Evolutionary conservation across 2,888 invertebrate genomes (phyloP).

Genomic region (Hyppa rectilinea): DNA sequence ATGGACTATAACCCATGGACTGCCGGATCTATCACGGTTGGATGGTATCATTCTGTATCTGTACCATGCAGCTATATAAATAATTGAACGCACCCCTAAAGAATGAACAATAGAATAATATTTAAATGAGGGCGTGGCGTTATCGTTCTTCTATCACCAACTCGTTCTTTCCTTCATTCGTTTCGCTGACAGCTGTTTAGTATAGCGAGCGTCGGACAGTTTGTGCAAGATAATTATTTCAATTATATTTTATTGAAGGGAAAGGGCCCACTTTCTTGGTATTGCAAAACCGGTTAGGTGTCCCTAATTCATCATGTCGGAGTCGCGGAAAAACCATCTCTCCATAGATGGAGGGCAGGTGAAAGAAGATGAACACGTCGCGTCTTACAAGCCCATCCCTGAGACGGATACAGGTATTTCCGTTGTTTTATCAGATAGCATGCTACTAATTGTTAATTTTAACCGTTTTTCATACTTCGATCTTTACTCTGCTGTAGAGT

Average conservation of each 20-base stretch:
- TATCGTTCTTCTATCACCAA: not conserved
- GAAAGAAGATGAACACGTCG: constrained; percentile 88
- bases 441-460: not conserved
- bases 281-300: constrained; percentile 75
- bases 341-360: constrained; percentile 86
- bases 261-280: constrained; percentile 73
- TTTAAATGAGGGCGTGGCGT: constrained; percentile 56
- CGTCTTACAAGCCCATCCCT: constrained; percentile 90
- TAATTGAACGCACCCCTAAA: constrained; percentile 2
- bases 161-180: constrained; percentile 49
- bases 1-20: no score
- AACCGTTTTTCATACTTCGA: not conserved
- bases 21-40: no score
- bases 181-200: constrained; percentile 47
- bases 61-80: no score
- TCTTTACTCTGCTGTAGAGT: not conserved
- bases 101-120: constrained; percentile 21
- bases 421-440: constrained; percentile 1
- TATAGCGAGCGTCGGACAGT: not conserved
- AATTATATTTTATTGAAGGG: constrained; percentile 69
- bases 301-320: constrained; percentile 81
- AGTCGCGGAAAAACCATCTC: constrained; percentile 85
- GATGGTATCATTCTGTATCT: no score
- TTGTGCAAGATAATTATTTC: constrained; percentile 69
- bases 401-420: constrained; percentile 90